Conservation (phyloP, 1,140 invertebrate species). For the Tribolium madens region DNA sequence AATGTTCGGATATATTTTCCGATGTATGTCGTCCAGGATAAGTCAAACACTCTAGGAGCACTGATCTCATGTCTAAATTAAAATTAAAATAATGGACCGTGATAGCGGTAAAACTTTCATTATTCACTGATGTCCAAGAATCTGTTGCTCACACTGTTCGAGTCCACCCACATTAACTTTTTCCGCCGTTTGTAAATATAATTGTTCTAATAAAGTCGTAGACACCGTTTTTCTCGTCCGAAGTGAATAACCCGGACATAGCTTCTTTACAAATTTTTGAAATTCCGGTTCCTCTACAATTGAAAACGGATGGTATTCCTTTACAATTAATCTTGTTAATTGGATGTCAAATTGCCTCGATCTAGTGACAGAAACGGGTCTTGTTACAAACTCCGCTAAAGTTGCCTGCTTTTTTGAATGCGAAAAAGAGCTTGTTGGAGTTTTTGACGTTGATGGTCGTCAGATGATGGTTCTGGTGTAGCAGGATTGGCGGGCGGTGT, state of each 20-base stretch:
- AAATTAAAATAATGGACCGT: constrained; percentile 59
- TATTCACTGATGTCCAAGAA: constrained; percentile 61
- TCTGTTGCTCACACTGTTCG: constrained; percentile 58
- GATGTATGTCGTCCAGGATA: background rate
- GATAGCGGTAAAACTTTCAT: constrained; percentile 58
- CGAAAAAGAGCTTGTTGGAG: too few species aligned
- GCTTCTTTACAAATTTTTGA: constrained; percentile 33
- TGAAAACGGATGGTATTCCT: constrained; percentile 38
- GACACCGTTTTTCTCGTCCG: constrained; percentile 49
- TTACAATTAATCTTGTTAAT: background rate
- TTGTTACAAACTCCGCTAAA: background rate
- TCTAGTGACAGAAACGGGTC: background rate
- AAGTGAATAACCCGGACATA: constrained; percentile 45
- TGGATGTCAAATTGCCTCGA: background rate
- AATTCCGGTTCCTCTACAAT: constrained; percentile 47
- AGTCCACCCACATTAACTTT: constrained; percentile 49
- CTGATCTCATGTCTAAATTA: background rate
- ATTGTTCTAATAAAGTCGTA: constrained; percentile 32
- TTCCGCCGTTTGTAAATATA: constrained; percentile 41
- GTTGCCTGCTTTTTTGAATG: background rate
- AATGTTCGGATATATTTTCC: background rate
- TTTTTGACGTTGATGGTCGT: too few species aligned
- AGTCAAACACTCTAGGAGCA: background rate
- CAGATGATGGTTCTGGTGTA: background rate
- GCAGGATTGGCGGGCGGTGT: background rate